Percentiles rank a stretch among this genome's conserved stretches.
phyloP scores from a whole-genome alignment of 2,888 invertebrate genomes.

The Cheilosia urbana region DNA sequence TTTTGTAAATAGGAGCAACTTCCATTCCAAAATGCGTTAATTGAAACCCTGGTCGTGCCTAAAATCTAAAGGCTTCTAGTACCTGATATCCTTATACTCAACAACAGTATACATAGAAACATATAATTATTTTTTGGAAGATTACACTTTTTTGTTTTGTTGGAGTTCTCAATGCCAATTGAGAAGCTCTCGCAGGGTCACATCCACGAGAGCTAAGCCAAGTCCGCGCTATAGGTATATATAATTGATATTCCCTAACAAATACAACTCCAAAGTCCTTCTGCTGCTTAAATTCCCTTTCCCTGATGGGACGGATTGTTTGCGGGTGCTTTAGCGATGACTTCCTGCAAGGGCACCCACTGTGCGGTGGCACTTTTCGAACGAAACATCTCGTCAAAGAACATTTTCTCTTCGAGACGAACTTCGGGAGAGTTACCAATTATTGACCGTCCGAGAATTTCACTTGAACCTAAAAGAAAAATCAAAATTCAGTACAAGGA shows the following conservation, averaged over 20 bases:
- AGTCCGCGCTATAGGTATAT: constrained; percentile 7
- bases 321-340: constrained; percentile 57
- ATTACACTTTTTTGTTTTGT: constrained; percentile 12
- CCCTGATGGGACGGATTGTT: constrained; percentile 37
- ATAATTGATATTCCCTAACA: constrained; percentile 21
- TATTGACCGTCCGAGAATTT: constrained; percentile 84
- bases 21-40: constrained; percentile 4
- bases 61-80: constrained; percentile 8
- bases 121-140: constrained; percentile 18
- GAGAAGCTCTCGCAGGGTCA: constrained; percentile 12
- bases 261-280: background rate
- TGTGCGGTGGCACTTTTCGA: constrained; percentile 86
- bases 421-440: constrained; percentile 84
- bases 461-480: constrained; percentile 84
- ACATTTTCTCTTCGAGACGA: constrained; percentile 84
- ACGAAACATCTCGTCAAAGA: constrained; percentile 86
- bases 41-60: constrained; percentile 40
- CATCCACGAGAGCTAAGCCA: constrained; percentile 20
- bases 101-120: constrained; percentile 11
- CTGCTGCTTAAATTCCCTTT: constrained; percentile 45
- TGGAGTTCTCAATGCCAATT: background rate
- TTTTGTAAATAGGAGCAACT: background rate
- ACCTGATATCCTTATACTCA: constrained; percentile 20
- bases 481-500: background rate
- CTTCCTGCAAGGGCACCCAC: constrained; percentile 85